Conservation (phyloP, 2,888 invertebrate genomes). For the Diplazon laetatorius region DNA sequence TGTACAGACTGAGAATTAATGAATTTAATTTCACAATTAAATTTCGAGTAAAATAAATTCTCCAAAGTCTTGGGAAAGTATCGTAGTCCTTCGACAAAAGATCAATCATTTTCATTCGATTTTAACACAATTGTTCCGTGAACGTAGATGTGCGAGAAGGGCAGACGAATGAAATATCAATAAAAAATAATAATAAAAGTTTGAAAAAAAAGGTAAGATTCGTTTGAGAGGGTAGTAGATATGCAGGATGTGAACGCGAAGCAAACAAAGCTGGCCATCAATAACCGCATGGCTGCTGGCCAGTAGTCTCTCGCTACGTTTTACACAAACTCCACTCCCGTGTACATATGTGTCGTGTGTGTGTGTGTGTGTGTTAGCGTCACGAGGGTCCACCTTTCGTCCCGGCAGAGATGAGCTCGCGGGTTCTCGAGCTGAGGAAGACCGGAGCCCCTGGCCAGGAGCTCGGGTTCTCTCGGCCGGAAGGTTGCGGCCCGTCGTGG, state of each 20-base stretch:
- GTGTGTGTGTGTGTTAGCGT: slow-evolving; percentile 38
- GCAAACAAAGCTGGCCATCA: slow-evolving; percentile 81
- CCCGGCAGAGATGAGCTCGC: slow-evolving; percentile 22
- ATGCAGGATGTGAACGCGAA: slow-evolving; percentile 62
- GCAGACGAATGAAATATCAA: slow-evolving; percentile 19
- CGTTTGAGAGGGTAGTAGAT: slow-evolving; percentile 17
- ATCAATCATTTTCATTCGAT: slow-evolving; percentile 79
- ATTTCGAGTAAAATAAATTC: neutral
- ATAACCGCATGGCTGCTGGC: slow-evolving; percentile 72
- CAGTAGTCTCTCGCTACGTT: slow-evolving; percentile 44
- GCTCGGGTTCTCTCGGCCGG: slow-evolving; percentile 73
- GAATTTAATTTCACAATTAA: no score
- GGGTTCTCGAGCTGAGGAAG: slow-evolving; percentile 26
- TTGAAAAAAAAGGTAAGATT: slow-evolving; percentile 24
- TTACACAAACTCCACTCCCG: neutral
- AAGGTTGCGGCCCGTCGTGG: slow-evolving; percentile 70
- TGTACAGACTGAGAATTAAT: no score
- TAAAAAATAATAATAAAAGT: no score
- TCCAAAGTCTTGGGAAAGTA: neutral
- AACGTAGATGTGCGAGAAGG: slow-evolving; percentile 12
- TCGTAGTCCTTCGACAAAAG: slow-evolving; percentile 53
- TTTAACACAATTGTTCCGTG: slow-evolving; percentile 80
- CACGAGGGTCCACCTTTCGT: slow-evolving; percentile 40
- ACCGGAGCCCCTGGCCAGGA: slow-evolving; percentile 47
- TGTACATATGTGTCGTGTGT: slow-evolving; percentile 32